These are phyloP conservation scores for Caenorhabditis sp. DNA, from an alignment of 2,888 invertebrate genomes.

Conservation along the genomic window DNA sequence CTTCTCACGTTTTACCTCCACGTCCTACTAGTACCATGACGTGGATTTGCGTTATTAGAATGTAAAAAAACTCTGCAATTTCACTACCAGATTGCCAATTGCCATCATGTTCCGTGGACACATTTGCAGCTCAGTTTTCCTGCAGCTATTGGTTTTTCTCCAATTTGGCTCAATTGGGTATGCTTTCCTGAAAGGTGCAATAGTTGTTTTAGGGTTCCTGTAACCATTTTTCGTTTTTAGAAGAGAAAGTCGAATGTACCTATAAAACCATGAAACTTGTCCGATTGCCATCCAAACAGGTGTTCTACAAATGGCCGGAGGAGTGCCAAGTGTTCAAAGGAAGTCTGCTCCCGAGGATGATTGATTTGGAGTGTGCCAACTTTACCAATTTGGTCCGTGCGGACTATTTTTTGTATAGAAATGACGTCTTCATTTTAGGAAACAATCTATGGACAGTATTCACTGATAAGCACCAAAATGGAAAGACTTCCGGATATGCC, in stretches of 20 bases:
- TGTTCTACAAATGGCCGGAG: conserved; percentile 12
- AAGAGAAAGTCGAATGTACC: not conserved
- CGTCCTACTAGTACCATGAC: too few relatives aligned
- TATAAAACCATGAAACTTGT: conserved; percentile 11
- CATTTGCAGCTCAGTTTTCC: conserved; percentile 28
- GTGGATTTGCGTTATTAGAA: too few relatives aligned
- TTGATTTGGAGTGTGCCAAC: conserved; percentile 22
- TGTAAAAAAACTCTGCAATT: too few relatives aligned
- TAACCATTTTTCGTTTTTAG: too few relatives aligned
- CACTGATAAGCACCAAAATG: not conserved
- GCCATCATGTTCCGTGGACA: not conserved
- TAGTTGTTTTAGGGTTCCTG: too few relatives aligned
- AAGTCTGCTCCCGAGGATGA: not conserved
- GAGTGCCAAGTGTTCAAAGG: conserved; percentile 34
- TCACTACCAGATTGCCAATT: too few relatives aligned
- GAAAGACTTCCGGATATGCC: conserved; percentile 24
- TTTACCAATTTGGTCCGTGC: conserved; percentile 27
- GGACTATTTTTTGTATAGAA: not conserved
- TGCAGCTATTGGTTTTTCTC: conserved; percentile 23
- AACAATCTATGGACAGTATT: conserved; percentile 19
- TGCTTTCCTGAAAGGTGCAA: too few relatives aligned
- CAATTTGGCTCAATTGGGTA: not conserved
- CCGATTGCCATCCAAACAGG: not conserved
- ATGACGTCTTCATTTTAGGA: conserved; percentile 6
- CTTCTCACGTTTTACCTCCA: too few relatives aligned